Conservation (phyloP, 2,797 vertebrate species). For the Pangasius krempfi region DNA sequence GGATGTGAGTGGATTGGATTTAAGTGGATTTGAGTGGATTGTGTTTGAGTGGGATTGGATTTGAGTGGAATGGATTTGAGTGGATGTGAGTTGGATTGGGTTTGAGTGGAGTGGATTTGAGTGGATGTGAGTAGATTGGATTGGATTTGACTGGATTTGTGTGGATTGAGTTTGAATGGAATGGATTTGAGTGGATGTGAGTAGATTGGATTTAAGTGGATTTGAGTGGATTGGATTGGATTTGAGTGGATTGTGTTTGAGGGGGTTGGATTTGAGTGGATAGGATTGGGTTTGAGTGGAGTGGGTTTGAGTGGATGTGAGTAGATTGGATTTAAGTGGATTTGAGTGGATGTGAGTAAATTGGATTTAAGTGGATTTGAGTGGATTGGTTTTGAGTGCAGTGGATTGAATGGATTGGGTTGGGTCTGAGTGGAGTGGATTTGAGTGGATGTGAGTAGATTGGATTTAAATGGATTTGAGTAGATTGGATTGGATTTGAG, state of each 20-base stretch:
- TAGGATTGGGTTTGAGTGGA: no score
- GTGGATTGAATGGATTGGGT: not conserved
- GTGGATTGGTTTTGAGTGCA: not conserved
- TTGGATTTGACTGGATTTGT: not conserved
- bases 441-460: no score
- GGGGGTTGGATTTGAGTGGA: not conserved
- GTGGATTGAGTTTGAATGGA: not conserved
- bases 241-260: not conserved
- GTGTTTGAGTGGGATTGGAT: not conserved
- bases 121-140: no score
- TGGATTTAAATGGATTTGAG: no score
- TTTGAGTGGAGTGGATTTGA: not conserved
- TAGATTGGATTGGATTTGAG: no score
- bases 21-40: not conserved
- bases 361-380: not conserved
- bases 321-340: no score
- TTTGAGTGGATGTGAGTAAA: not conserved
- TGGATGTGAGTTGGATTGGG: not conserved
- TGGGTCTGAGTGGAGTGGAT: not conserved
- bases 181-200: not conserved
- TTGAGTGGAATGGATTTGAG: not conserved
- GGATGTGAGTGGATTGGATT: not conserved
- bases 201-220: not conserved
- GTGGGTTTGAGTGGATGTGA: not conserved
- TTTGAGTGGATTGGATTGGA: not conserved